These are phyloP conservation scores for Limnephilus marmoratus DNA, from an alignment of 2,888 invertebrate species.

Conservation along the genomic window DNA sequence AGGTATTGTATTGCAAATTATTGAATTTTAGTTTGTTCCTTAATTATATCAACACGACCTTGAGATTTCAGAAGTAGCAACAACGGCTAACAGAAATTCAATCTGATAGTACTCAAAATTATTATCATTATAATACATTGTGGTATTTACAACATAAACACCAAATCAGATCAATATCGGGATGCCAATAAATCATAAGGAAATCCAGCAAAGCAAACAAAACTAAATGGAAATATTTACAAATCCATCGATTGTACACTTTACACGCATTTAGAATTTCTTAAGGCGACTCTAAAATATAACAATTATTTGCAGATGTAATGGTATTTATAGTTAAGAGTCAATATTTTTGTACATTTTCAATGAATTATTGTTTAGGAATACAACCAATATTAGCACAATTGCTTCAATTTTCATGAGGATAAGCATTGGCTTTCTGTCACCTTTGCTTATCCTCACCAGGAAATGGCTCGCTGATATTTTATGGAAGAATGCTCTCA, in stretches of 20 bases:
- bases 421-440: neutral
- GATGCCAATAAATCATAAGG: neutral
- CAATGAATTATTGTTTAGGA: slow-evolving; percentile 7
- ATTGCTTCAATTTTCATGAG: neutral
- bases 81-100: neutral
- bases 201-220: neutral
- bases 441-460: neutral
- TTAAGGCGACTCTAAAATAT: slow-evolving; percentile 36
- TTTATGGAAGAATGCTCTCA: neutral
- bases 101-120: neutral
- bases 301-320: neutral
- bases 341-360: neutral
- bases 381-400: neutral
- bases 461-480: neutral
- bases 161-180: neutral
- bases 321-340: neutral
- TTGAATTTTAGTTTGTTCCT: neutral
- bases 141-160: neutral
- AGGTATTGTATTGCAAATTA: slow-evolving; percentile 2
- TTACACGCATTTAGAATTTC: slow-evolving; percentile 33
- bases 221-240: neutral
- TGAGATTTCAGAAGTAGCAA: slow-evolving; percentile 33
- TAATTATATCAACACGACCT: slow-evolving; percentile 32
- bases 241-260: slow-evolving; percentile 19
- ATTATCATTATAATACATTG: slow-evolving; percentile 7